Base-by-base conservation (phyloP, 2,797 vertebrate species). In the Benthosema pterotum region DNA sequence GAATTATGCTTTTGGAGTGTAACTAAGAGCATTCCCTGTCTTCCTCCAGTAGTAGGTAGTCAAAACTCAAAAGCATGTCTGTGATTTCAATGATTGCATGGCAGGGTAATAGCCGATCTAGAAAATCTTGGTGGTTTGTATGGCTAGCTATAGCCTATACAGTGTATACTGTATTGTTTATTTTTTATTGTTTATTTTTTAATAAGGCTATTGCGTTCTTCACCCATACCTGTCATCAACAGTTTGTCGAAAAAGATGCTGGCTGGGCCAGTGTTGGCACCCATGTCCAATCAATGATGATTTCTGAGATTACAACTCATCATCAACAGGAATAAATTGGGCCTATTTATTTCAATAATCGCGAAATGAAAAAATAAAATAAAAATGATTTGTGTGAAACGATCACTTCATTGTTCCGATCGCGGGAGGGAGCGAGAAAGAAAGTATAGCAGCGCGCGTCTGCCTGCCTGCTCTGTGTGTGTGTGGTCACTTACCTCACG, bases 401-500 rank as follows among this genome's bases (percentile, higher is more conserved):
- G 49, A 65, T 63, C 62, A 67, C 47, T 63, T 42, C n/a, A 25
- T 25, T 25, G 22, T 25, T 25, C 22, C 3, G 22, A 25, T 11
- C 15, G 22, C 5, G 3, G 1, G 3, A 67, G 58, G n/a, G 53
- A 52, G 58, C 80, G 88, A 87, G 78, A 85, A 72, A 52, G 58
- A 80, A 89, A 88, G 78, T 86, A 72, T 72, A 75, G 81, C 85
- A 72, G 74, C 76, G 82, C 84, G 69, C 73, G 80, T 76, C 75
- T 74, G n/a, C n/a, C n/a, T n/a, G n/a, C n/a, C n/a, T n/a, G n/a
- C n/a, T n/a, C n/a, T n/a, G n/a, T n/a, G n/a, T n/a, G n/a, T 79
- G 76, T 75, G 73, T 71, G 86, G 83, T 87, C 72, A 89, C 91
- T 91, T 86, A 93, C 91, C 91, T 90, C 82, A 87, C 72, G 76